A percentile compares a stretch with the other conserved stretches of the same genome.
phyloP scores from a whole-genome alignment of 1,140 invertebrate species.

The Lordiphosa collinella region DNA sequence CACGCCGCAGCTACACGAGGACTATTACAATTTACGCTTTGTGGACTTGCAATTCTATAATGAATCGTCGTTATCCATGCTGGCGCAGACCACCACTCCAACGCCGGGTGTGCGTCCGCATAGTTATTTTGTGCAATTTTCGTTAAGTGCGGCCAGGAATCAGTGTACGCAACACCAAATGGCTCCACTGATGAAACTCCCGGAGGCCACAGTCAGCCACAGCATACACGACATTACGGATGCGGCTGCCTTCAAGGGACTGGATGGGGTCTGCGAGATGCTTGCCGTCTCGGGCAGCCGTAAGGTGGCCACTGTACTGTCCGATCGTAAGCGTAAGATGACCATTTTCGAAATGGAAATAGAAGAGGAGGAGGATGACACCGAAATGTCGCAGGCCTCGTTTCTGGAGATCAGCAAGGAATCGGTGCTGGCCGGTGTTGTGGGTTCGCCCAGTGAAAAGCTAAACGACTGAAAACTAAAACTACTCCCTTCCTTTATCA shows the following conservation, averaged over 20 bases:
- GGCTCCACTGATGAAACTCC: conserved; percentile 80
- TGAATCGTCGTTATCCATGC: conserved; percentile 86
- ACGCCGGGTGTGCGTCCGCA: conserved; percentile 80
- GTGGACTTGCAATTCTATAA: conserved; percentile 88
- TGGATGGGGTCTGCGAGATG: conserved; percentile 87
- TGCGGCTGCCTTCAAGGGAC: conserved; percentile 81
- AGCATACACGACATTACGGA: conserved; percentile 81
- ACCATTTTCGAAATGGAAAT: conserved; percentile 95
- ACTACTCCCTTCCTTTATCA: no score
- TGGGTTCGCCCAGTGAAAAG: conserved; percentile 20
- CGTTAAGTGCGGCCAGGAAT: conserved; percentile 80
- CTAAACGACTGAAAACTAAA: neutral
- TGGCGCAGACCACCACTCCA: conserved; percentile 82
- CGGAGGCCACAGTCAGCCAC: conserved; percentile 80
- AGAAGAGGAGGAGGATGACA: conserved; percentile 94
- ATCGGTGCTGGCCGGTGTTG: conserved; percentile 39
- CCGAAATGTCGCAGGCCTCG: conserved; percentile 81
- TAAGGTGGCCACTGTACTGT: conserved; percentile 93
- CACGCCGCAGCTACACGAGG: conserved; percentile 45
- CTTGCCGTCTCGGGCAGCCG: conserved; percentile 92
- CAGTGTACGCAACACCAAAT: conserved; percentile 75
- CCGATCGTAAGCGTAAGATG: conserved; percentile 89
- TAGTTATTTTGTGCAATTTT: conserved; percentile 85
- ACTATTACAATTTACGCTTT: conserved; percentile 72
- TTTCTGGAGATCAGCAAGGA: conserved; percentile 78